phyloP scores from a whole-genome alignment of 2,888 invertebrate species.

The Mantis religiosa region DNA sequence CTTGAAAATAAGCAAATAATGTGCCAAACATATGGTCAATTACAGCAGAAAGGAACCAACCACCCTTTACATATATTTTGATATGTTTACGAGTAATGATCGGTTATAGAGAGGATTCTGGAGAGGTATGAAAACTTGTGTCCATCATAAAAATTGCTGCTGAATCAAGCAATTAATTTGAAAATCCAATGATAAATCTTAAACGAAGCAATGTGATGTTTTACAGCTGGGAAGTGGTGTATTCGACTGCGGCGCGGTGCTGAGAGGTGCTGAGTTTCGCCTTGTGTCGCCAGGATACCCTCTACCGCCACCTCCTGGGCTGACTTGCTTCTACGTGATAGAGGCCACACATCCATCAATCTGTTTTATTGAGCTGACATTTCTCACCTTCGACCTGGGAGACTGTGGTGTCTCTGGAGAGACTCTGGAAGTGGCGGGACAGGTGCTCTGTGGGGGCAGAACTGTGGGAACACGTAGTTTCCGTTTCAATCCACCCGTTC shows the following conservation, averaged over 20 bases:
- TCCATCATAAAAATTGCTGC: too few species aligned
- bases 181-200: too few species aligned
- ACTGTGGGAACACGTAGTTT: not conserved
- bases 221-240: not conserved
- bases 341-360: constrained; percentile 4
- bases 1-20: too few species aligned
- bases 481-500: constrained; percentile 19
- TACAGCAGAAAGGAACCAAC: too few species aligned
- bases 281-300: constrained; percentile 22
- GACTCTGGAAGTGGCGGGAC: constrained; percentile 14
- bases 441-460: constrained; percentile 8
- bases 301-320: not conserved
- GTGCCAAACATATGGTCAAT: too few species aligned
- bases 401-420: constrained; percentile 8
- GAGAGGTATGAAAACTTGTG: too few species aligned
- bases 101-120: too few species aligned
- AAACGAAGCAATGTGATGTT: too few species aligned
- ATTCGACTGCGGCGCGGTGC: not conserved
- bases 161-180: too few species aligned
- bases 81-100: too few species aligned
- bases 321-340: constrained; percentile 15
- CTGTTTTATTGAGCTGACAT: constrained; percentile 19
- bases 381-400: constrained; percentile 23
- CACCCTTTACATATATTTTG: too few species aligned
- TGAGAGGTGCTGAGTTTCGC: not conserved